These are phyloP conservation scores for Drosophila suboccidentalis DNA, from an alignment of 2,888 invertebrate species.

Conservation along the genomic window DNA sequence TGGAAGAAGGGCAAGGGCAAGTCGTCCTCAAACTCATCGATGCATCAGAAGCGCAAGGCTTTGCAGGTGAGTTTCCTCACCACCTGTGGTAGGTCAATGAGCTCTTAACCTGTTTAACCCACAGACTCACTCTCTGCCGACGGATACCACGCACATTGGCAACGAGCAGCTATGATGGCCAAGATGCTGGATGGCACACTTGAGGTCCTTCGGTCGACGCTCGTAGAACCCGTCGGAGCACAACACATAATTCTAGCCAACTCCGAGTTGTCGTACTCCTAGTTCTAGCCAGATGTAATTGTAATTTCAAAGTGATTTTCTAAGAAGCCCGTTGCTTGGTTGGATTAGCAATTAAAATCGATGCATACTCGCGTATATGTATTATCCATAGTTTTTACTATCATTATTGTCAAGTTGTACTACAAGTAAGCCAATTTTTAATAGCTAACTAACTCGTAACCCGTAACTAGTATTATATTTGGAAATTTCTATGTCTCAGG, in stretches of 20 bases:
- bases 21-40: constrained; percentile 84
- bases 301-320: constrained; percentile 67
- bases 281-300: constrained; percentile 37
- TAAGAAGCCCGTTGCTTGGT: constrained; percentile 49
- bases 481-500: constrained; percentile 31
- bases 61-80: constrained; percentile 80
- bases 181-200: constrained; percentile 55
- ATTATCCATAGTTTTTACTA: constrained; percentile 27
- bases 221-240: constrained; percentile 54
- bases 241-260: constrained; percentile 21
- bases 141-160: constrained; percentile 85
- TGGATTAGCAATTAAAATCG: constrained; percentile 48
- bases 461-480: constrained; percentile 29
- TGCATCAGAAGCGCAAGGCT: constrained; percentile 84
- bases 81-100: background rate
- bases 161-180: constrained; percentile 85
- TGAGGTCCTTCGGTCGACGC: constrained; percentile 72
- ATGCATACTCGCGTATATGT: background rate
- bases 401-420: constrained; percentile 50
- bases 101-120: background rate
- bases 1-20: constrained; percentile 85
- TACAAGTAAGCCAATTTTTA: constrained; percentile 36
- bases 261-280: constrained; percentile 3
- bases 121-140: constrained; percentile 85
- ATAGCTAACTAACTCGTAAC: constrained; percentile 16